Evolutionary conservation across 1,140 invertebrate genomes (phyloP).

Genomic region (Meloidogyne chitwoodi): DNA sequence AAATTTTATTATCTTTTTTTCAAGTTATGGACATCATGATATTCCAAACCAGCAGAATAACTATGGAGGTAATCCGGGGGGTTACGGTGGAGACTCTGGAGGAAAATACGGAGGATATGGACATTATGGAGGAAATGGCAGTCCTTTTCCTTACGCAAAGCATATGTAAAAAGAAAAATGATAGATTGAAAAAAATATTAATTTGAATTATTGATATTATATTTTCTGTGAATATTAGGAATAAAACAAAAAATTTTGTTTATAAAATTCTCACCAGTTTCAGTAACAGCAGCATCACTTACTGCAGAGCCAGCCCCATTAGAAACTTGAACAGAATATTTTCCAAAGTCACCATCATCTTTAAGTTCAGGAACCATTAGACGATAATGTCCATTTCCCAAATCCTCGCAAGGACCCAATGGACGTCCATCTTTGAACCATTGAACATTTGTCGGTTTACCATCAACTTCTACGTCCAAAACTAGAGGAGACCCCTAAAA

Average conservation of each 20-base stretch:
- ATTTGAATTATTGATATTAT: not conserved
- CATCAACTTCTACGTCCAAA: conserved; percentile 55
- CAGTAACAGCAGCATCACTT: conserved; percentile 18
- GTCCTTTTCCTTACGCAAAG: not conserved
- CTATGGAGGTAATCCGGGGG: conserved; percentile 5
- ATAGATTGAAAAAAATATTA: not conserved
- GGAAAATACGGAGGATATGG: not conserved
- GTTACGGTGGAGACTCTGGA: not conserved
- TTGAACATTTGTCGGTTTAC: conserved; percentile 53
- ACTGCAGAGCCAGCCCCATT: conserved; percentile 40
- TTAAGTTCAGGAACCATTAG: conserved; percentile 31
- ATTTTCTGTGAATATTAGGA: not conserved
- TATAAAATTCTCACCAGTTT: conserved; percentile 21
- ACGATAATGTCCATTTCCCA: conserved; percentile 37
- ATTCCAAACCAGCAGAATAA: not conserved
- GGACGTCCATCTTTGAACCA: conserved; percentile 57
- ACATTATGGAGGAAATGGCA: not conserved
- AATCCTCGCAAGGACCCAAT: conserved; percentile 30
- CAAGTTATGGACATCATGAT: conserved; percentile 5
- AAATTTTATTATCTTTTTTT: not conserved
- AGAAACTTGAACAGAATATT: conserved; percentile 35
- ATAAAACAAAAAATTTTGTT: not conserved
- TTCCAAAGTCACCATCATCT: conserved; percentile 41
- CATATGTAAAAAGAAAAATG: not conserved
- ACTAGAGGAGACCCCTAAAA: conserved; percentile 39